Conservation (phyloP, 1,140 invertebrate genomes). For the Chlorops oryzae region DNA sequence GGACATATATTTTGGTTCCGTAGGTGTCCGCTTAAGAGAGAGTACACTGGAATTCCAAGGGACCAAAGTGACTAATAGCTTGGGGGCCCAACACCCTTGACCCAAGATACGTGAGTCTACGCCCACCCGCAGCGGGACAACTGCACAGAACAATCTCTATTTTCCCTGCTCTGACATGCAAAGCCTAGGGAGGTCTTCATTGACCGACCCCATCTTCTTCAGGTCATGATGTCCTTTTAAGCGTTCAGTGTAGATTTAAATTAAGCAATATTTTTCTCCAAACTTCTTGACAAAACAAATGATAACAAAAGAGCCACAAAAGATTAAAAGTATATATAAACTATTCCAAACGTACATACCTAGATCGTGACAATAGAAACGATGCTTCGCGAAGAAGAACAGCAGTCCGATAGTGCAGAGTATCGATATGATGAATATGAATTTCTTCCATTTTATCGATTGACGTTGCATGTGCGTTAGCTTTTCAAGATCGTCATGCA, state of each 20-base stretch:
- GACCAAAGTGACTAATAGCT: no score
- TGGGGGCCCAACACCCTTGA: no score
- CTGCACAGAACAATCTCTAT: no score
- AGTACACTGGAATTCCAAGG: no score
- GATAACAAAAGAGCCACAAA: neutral
- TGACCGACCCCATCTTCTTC: no score
- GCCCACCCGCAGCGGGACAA: no score
- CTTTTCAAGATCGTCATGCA: constrained; percentile 43
- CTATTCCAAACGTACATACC: no score
- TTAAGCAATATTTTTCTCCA: neutral
- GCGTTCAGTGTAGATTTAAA: constrained; percentile 5
- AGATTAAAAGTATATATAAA: neutral
- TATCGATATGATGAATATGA: constrained; percentile 69
- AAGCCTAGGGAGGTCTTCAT: no score
- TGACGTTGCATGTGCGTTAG: constrained; percentile 41
- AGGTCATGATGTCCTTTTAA: neutral
- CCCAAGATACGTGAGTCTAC: no score
- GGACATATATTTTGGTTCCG: no score
- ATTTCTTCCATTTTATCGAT: constrained; percentile 62
- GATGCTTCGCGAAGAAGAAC: constrained; percentile 80
- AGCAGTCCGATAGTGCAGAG: constrained; percentile 73
- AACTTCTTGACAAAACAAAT: constrained; percentile 8
- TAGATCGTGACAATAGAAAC: constrained; percentile 78
- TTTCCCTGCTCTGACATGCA: no score
- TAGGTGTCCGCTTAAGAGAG: no score